A percentile compares a stretch with the other conserved stretches of the same genome.
These are phyloP conservation scores for Zhuqinia jingwanae DNA, from an alignment of 2,888 invertebrate genomes.

Conservation along the genomic window DNA sequence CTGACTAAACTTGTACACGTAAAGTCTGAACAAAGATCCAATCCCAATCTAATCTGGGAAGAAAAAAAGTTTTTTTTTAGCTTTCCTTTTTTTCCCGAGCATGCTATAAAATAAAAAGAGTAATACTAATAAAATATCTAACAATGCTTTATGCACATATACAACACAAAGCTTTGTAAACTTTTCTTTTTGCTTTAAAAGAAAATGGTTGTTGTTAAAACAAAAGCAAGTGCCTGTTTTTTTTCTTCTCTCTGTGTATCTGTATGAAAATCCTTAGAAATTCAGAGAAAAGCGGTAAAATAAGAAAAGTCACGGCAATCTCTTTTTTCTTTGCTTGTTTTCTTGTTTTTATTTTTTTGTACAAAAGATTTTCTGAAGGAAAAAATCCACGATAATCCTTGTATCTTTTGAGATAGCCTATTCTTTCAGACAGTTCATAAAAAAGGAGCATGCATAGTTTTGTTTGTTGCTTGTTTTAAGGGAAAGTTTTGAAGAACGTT, in stretches of 20 bases:
- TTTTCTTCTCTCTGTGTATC: too few relatives aligned
- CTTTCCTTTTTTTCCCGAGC: not conserved
- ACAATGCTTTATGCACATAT: not conserved
- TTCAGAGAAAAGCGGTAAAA: not conserved
- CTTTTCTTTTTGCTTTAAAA: too few relatives aligned
- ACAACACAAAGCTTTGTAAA: not conserved
- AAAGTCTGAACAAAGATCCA: not conserved
- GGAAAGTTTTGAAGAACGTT: not conserved
- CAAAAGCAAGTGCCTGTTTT: too few relatives aligned
- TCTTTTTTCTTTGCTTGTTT: not conserved
- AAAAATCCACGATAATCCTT: not conserved
- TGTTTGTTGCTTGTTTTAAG: too few relatives aligned
- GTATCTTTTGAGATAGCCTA: not conserved
- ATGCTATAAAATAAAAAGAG: not conserved
- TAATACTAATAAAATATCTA: not conserved
- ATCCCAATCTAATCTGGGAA: conserved; percentile 77
- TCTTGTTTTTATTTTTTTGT: not conserved
- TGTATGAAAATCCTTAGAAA: too few relatives aligned
- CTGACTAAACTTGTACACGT: too few relatives aligned
- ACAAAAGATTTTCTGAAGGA: not conserved
- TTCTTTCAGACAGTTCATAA: not conserved
- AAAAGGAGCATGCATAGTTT: too few relatives aligned
- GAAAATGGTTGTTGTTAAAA: too few relatives aligned
- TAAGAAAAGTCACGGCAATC: conserved; percentile 1
- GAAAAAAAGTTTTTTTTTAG: not conserved